phyloP scores from a whole-genome alignment of 2,113 vertebrate species.

The Phyllopteryx taeniolatus region DNA sequence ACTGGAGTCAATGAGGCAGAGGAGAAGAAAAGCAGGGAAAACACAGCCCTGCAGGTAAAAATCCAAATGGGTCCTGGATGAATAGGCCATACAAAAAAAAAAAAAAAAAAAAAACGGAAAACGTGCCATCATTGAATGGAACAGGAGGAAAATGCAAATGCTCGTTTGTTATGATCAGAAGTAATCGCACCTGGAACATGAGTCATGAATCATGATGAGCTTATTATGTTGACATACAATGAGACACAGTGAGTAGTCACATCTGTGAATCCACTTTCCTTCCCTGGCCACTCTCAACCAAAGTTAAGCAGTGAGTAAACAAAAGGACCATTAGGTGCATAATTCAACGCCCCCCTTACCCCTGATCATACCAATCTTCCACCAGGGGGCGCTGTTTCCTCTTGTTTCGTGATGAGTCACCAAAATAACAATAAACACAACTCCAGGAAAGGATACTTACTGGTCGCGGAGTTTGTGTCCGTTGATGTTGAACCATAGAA shows the following conservation, averaged over 20 bases:
- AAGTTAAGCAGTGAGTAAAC: constrained; percentile 60
- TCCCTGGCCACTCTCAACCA: constrained; percentile 59
- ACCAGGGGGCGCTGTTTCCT: background rate
- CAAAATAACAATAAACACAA: background rate
- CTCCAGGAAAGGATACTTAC: background rate
- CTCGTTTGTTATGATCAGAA: background rate
- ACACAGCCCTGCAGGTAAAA: constrained; percentile 60
- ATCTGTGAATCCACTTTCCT: constrained; percentile 42
- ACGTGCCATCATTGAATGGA: background rate
- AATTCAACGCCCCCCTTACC: background rate
- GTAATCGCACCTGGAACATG: constrained; percentile 8
- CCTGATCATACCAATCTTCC: background rate
- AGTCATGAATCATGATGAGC: constrained; percentile 7
- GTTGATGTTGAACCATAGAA: background rate
- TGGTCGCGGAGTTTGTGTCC: background rate
- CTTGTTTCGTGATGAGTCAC: background rate
- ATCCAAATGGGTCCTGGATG: constrained; percentile 28
- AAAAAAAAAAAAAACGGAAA: background rate
- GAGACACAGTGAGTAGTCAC: constrained; percentile 37
- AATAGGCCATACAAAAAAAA: constrained; percentile 25
- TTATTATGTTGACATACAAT: constrained; percentile 9
- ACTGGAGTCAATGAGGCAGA: constrained; percentile 70
- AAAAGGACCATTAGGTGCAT: background rate
- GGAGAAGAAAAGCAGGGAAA: constrained; percentile 58
- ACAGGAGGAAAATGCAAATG: constrained; percentile 10